Evolutionary conservation across 2,113 vertebrate species (phyloP).

Genomic region (Cygnus atratus): DNA sequence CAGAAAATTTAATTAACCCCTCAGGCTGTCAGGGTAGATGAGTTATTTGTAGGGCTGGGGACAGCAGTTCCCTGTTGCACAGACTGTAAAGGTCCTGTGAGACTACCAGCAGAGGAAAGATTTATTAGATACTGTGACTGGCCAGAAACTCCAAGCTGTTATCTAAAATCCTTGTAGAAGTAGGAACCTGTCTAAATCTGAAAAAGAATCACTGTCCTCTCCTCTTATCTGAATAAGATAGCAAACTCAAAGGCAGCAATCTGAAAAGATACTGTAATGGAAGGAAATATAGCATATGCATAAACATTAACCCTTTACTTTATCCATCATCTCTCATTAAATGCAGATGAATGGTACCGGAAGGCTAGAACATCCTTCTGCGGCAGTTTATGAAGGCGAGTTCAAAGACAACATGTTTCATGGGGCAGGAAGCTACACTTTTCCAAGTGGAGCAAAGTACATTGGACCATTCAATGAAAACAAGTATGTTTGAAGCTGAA

Average conservation of each 20-base stretch:
- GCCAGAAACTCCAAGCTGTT: not conserved
- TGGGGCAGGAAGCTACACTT: conserved; percentile 80
- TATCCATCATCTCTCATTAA: not conserved
- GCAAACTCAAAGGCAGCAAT: not conserved
- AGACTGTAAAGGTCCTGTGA: not conserved
- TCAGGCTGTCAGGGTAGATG: not conserved
- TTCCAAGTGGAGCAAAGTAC: conserved; percentile 80
- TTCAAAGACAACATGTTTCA: conserved; percentile 87
- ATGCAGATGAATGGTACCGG: conserved; percentile 84
- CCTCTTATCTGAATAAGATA: not conserved
- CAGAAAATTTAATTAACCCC: not conserved
- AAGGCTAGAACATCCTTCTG: conserved; percentile 81
- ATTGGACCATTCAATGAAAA: conserved; percentile 82
- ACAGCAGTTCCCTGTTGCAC: not conserved
- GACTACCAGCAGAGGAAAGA: not conserved
- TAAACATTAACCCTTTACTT: not conserved
- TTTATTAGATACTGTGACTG: not conserved
- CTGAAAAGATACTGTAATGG: not conserved
- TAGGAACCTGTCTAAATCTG: not conserved
- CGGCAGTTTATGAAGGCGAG: conserved; percentile 83
- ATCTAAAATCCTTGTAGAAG: not conserved
- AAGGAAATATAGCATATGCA: not conserved
- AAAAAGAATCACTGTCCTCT: not conserved
- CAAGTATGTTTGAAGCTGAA: conserved; percentile 70
- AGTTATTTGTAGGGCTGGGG: not conserved